Conservation (phyloP, 23 tunicate genomes). For the Aplidium turbinatum region DNA sequence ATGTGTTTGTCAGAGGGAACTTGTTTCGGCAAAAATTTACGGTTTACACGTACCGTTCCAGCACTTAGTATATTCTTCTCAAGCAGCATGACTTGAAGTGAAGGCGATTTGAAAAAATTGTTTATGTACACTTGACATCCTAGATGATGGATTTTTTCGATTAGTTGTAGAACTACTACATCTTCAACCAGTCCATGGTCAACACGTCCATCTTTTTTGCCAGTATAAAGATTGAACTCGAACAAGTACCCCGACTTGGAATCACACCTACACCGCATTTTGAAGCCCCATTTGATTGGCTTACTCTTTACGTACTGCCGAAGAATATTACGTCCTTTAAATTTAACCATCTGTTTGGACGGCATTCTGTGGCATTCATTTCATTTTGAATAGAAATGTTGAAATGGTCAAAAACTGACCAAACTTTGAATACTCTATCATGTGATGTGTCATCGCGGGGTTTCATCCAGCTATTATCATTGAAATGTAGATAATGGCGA, state of each 20-base stretch:
- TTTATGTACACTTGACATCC: conserved; percentile 4
- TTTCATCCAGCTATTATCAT: conserved; percentile 6
- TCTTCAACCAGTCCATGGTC: conserved; percentile 12
- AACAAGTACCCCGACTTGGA: neutral
- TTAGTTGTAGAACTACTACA: conserved; percentile 11
- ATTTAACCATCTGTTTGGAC: conserved; percentile 13
- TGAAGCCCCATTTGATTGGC: conserved; percentile 16
- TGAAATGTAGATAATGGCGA: neutral
- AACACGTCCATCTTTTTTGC: neutral
- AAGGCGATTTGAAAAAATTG: conserved; percentile 11
- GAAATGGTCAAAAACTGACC: conserved; percentile 6
- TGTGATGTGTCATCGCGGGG: neutral
- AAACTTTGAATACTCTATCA: conserved; percentile 8
- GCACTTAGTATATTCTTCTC: neutral
- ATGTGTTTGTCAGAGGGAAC: conserved; percentile 10
- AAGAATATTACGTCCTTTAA: conserved; percentile 4
- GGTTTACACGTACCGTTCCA: neutral
- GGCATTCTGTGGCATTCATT: neutral
- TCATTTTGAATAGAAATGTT: neutral
- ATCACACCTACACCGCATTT: conserved; percentile 15
- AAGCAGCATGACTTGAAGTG: neutral
- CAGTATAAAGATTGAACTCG: conserved; percentile 1
- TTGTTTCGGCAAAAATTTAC: neutral
- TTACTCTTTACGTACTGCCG: conserved; percentile 20
- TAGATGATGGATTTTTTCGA: neutral